Conservation (phyloP, 2,888 invertebrate species). For the Heliconius ismenius region DNA sequence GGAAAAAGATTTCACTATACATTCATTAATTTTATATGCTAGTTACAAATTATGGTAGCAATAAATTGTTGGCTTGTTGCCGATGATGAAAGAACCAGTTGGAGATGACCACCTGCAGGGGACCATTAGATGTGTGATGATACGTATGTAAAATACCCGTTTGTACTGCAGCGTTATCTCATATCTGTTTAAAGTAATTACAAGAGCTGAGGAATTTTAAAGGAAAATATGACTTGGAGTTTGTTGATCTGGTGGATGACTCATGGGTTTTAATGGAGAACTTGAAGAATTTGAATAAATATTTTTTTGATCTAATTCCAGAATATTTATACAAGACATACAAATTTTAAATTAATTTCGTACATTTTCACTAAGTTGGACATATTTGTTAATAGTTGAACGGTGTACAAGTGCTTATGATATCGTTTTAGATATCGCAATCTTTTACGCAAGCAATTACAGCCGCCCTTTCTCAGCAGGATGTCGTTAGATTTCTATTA, state of each 20-base stretch:
- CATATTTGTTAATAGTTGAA: conserved; percentile 60
- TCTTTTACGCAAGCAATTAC: conserved; percentile 49
- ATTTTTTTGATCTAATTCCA: background rate
- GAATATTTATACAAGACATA: background rate
- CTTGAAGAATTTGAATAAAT: background rate
- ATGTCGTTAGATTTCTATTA: conserved; percentile 37
- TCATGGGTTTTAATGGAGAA: background rate
- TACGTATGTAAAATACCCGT: conserved; percentile 21
- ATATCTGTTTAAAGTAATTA: conserved; percentile 34
- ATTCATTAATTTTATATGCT: background rate
- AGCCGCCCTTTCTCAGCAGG: conserved; percentile 38
- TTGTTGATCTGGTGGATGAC: conserved; percentile 13
- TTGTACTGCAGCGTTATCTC: conserved; percentile 16
- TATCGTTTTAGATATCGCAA: conserved; percentile 56
- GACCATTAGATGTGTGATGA: conserved; percentile 28
- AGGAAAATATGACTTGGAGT: conserved; percentile 31
- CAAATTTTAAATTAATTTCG: background rate
- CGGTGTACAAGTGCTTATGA: conserved; percentile 58
- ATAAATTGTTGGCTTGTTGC: conserved; percentile 33
- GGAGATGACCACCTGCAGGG: conserved; percentile 36
- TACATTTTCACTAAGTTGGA: conserved; percentile 9
- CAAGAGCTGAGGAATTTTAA: conserved; percentile 26
- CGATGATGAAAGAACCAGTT: conserved; percentile 26
- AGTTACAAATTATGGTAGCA: conserved; percentile 27
- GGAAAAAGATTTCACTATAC: background rate